Base-by-base conservation (phyloP, 2,113 vertebrate genomes). In the Cyphomyrus discorhynchus region DNA sequence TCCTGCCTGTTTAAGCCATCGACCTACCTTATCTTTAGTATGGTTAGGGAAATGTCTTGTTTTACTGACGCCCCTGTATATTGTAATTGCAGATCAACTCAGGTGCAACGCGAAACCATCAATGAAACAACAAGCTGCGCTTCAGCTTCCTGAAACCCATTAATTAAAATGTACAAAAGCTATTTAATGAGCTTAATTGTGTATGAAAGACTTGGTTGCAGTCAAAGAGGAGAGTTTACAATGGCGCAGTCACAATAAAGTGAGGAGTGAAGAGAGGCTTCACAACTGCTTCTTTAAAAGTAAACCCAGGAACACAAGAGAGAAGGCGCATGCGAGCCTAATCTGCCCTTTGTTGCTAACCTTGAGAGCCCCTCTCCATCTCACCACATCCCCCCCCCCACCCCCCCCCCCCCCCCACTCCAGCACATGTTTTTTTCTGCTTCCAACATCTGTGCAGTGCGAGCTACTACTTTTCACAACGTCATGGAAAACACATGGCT, bases 191-290 rank as follows among this genome's bases (percentile, higher is more conserved):
- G 92, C 90, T 92, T 91, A 93, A 90, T 95, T 91, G 89, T 82
- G 91, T 94, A 93, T 93, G 95, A 95, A 89, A 90, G 92, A 95
- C 31, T 80, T 39, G 70, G 31, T 93, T 93, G 90, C 90, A 91
- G 90, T 88, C 89, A 93, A 87, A 93, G 49, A 42, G 84, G 86
- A 88, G 91, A 86, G 87, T 91, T 91, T 90, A 91, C 89, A 92
- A 87, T 91, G 80, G 90, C 88, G 92, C 90, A 86, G 88, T 92
- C 90, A 93, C 89, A 94, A 94, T 91, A 91, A 92, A 80, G 87
- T 88, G 94, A 91, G 93, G 91, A 91, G 87, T 88, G 94, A 91
- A 92, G 91, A 91, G 91, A 70, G 24, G 86, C 90, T 77, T 82
- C 70, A 45, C 83, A 13, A 13, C 62, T 31, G 66, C 39, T 89